Evolutionary conservation across 2,888 invertebrate genomes (phyloP), one percentile per base, ranked within the genome.

Genomic region (Rhingia rostrata): DNA sequence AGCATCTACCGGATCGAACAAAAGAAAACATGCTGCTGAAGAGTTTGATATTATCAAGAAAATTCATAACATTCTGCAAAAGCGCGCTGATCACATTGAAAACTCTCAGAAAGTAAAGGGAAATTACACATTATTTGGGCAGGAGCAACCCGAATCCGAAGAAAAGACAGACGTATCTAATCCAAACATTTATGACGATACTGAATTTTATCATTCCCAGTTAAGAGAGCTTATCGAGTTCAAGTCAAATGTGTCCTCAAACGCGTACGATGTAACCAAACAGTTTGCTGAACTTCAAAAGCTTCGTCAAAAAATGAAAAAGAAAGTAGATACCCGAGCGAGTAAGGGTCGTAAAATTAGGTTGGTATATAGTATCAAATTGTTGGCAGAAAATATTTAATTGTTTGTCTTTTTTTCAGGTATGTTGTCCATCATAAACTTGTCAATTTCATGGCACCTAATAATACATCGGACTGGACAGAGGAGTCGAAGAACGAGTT

Each of bases 121-220:
- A 0, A 94, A 95, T 74, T 96, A 95, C 90, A 92, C 93, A 63
- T 94, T 95, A 67, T 88, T 96, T 53, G 96, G 41, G 35, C 87
- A 89, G 88, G 54, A 70, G 87, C 43, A 88, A 85, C 88, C 80
- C 0, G 79, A 90, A 70, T 88, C 87, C 0, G 86, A 88, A 3
- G 88, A 86, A 14, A 90, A 90, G 86, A 66, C 90, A 14, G 92
- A 92, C 86, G 94, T 95, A 87, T 94, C 94, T 86, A 95, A 96
- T 88, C 88, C 93, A 0, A 96, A 99, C 92, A 96, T 99, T 88
- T 99, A 97, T 92, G 98, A 99, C 90, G 99, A 99, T 89, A 96
- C 96, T 88, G 99, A 99, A 90, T 99, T 99, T 91, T 99, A 99
- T 91, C 98, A 98, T 91, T 97, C 98, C 88, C 92, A 98, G 69